These are phyloP conservation scores for Xestoiulus laeticollis DNA, from an alignment of 2,888 invertebrate species.

Conservation along the genomic window DNA sequence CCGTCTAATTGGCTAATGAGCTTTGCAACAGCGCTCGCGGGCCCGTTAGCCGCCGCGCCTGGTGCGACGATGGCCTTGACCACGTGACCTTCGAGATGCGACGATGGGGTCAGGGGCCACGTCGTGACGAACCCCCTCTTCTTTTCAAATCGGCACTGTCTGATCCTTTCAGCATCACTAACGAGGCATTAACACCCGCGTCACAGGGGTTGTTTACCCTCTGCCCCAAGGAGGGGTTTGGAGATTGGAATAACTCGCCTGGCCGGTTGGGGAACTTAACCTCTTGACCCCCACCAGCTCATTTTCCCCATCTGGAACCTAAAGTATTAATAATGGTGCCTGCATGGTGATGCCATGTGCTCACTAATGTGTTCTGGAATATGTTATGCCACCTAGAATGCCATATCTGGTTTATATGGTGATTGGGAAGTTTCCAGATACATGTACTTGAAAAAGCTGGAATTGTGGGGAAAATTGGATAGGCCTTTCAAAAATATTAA, in stretches of 20 bases:
- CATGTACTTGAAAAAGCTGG: too few species aligned
- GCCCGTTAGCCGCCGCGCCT: not conserved
- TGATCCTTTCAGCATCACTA: not conserved
- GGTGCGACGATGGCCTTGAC: not conserved
- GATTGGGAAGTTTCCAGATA: too few species aligned
- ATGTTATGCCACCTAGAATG: too few species aligned
- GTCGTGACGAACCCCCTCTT: not conserved
- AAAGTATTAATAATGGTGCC: too few species aligned
- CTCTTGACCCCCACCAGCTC: not conserved
- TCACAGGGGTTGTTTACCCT: not conserved
- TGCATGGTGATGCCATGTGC: too few species aligned
- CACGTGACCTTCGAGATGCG: not conserved
- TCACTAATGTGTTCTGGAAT: too few species aligned
- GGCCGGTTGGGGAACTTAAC: not conserved
- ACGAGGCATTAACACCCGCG: conserved; percentile 24
- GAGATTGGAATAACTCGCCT: not conserved
- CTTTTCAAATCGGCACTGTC: not conserved
- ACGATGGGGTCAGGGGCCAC: not conserved
- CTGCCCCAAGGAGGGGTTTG: not conserved
- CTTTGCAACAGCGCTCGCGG: not conserved
- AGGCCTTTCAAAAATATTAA: too few species aligned
- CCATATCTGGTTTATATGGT: too few species aligned
- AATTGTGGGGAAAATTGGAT: too few species aligned
- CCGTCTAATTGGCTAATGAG: not conserved
- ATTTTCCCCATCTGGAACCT: not conserved